phyloP scores from a whole-genome alignment of 1,140 invertebrate genomes.

The Drosophila littoralis region DNA sequence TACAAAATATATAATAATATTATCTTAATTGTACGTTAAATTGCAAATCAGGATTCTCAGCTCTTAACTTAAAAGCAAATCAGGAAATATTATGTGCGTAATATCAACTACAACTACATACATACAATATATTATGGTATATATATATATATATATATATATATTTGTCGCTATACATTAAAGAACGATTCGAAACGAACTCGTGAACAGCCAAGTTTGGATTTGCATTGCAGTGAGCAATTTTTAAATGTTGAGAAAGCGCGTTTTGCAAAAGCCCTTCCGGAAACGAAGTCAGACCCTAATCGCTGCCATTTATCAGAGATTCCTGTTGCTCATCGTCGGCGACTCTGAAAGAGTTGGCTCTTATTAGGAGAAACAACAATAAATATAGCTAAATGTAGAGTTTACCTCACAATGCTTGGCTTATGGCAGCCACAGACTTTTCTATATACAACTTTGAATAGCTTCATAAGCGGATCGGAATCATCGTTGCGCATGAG shows the following conservation, averaged over 20 bases:
- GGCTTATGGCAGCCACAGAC: conserved; percentile 86
- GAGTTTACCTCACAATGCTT: conserved; percentile 85
- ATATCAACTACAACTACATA: conserved; percentile 52
- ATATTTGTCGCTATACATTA: conserved; percentile 66
- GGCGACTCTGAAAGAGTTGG: conserved; percentile 86
- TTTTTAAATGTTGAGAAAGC: conserved; percentile 47
- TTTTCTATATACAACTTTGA: conserved; percentile 87
- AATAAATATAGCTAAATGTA: too few relatives aligned
- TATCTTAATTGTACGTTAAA: conserved; percentile 47
- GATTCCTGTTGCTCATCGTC: conserved; percentile 91
- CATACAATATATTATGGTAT: conserved; percentile 27
- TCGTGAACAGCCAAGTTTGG: conserved; percentile 82
- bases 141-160: conserved; percentile 20
- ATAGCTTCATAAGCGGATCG: conserved; percentile 90
- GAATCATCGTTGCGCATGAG: conserved; percentile 93
- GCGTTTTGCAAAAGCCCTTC: conserved; percentile 64
- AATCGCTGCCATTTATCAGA: conserved; percentile 86
- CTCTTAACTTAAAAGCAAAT: conserved; percentile 26
- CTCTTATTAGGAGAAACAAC: too few relatives aligned
- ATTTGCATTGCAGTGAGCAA: conserved; percentile 79
- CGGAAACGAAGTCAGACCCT: conserved; percentile 17
- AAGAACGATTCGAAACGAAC: conserved; percentile 81
- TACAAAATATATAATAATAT: conserved; percentile 22
- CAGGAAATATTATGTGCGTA: conserved; percentile 25
- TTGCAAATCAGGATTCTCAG: conserved; percentile 26